A percentile compares a stretch with the other conserved stretches of the same genome.
Evolutionary conservation across 1,140 invertebrate genomes (phyloP).

Genomic region (Anadara kagoshimensis): DNA sequence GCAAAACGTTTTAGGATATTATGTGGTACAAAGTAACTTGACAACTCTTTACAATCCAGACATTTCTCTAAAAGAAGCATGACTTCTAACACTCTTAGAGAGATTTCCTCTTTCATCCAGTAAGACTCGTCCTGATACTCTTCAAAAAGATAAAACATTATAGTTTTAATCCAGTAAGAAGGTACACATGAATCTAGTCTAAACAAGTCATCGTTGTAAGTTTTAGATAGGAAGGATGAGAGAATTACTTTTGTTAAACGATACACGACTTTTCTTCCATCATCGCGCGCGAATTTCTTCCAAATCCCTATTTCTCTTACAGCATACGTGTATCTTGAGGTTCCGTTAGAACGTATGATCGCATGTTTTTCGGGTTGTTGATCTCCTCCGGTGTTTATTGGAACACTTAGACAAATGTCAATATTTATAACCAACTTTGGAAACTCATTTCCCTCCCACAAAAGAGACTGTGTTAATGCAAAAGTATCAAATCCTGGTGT

Average conservation of each 20-base stretch:
- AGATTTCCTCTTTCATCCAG: constrained; percentile 1
- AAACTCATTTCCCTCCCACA: constrained; percentile 1
- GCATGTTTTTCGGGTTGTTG: background rate
- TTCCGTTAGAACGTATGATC: constrained; percentile 15
- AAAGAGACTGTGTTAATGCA: background rate
- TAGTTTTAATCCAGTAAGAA: constrained; percentile 14
- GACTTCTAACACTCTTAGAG: background rate
- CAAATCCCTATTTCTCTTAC: constrained; percentile 20
- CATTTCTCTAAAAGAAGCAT: background rate
- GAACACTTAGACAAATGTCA: constrained; percentile 6
- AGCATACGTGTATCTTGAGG: constrained; percentile 10
- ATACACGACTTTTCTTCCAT: constrained; percentile 12
- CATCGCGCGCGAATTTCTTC: background rate
- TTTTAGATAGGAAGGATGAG: background rate
- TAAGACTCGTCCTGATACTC: background rate
- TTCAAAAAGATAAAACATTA: constrained; percentile 5
- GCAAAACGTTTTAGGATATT: background rate
- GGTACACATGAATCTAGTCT: background rate
- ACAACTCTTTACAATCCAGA: background rate
- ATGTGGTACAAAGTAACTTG: background rate
- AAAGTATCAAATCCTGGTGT: background rate
- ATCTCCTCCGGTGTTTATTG: background rate
- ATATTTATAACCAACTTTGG: background rate
- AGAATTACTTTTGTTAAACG: background rate
- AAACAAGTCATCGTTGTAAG: constrained; percentile 6